Percentiles rank a stretch among this genome's conserved stretches.
phyloP scores from a whole-genome alignment of 1,140 invertebrate genomes.

The Drosophila lacertosa region DNA sequence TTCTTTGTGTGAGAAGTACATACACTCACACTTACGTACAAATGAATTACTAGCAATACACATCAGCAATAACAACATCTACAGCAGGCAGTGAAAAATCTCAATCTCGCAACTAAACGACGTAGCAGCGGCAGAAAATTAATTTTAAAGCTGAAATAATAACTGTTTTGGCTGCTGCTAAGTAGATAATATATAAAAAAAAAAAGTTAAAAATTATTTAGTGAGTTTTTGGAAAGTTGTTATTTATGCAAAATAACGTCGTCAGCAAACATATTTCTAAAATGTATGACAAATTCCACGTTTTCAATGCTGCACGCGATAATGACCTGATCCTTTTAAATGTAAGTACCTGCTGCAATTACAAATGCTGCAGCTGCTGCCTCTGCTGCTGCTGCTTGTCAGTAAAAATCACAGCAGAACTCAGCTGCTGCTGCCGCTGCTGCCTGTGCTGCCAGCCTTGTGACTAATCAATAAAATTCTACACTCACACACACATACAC shows the following conservation, averaged over 20 bases:
- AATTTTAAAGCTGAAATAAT: slow-evolving; percentile 11
- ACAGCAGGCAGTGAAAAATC: slow-evolving; percentile 40
- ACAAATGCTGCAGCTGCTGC: slow-evolving; percentile 5
- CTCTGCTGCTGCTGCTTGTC: neutral
- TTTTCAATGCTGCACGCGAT: slow-evolving; percentile 80
- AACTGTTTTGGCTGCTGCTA: slow-evolving; percentile 37
- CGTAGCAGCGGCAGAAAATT: slow-evolving; percentile 42
- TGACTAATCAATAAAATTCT: slow-evolving; percentile 82
- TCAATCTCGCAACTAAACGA: slow-evolving; percentile 16
- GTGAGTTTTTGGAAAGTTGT: slow-evolving; percentile 15
- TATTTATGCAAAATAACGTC: slow-evolving; percentile 41
- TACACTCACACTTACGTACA: slow-evolving; percentile 20
- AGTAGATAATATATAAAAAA: slow-evolving; percentile 5
- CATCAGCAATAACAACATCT: slow-evolving; percentile 26
- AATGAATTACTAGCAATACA: slow-evolving; percentile 33
- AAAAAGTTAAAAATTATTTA: slow-evolving; percentile 7
- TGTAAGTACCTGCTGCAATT: slow-evolving; percentile 56
- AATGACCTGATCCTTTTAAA: slow-evolving; percentile 78
- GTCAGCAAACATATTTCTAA: slow-evolving; percentile 39
- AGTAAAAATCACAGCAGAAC: slow-evolving; percentile 15
- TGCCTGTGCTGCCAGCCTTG: slow-evolving; percentile 58
- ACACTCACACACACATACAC: slow-evolving; percentile 34
- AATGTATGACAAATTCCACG: slow-evolving; percentile 81
- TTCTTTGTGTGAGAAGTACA: slow-evolving; percentile 41
- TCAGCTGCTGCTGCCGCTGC: slow-evolving; percentile 15